phyloP scores from a whole-genome alignment of 2,113 vertebrate genomes.

The Genyomyrus donnyi region DNA sequence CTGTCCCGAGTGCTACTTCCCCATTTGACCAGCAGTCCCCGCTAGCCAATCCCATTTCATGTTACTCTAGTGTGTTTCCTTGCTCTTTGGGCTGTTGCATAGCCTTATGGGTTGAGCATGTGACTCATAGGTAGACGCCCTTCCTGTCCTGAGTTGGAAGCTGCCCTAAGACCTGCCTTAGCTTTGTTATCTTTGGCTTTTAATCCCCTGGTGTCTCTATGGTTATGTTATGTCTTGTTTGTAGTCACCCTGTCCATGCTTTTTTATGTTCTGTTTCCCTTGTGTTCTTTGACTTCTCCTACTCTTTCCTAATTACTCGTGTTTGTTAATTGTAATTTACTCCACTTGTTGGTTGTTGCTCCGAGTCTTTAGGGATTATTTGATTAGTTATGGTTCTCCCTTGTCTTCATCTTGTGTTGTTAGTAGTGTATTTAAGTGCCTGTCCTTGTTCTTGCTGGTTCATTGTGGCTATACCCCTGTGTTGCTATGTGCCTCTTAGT shows the following conservation, averaged over 20 bases:
- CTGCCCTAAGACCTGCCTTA: neutral
- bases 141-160: neutral
- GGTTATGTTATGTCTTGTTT: neutral
- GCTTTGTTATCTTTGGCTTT: neutral
- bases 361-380: neutral
- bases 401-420: neutral
- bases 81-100: neutral
- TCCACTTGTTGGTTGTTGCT: neutral
- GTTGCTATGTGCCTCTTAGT: neutral
- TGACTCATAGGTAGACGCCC: neutral
- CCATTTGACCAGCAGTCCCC: neutral
- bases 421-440: neutral
- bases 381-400: neutral
- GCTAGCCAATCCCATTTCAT: neutral
- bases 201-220: neutral
- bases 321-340: neutral
- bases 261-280: neutral
- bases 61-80: neutral
- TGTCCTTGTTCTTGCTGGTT: neutral
- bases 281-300: neutral
- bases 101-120: neutral
- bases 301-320: neutral
- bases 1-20: neutral
- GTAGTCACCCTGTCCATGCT: neutral
- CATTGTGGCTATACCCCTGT: neutral